These are phyloP conservation scores for Capitulum mitella DNA, from an alignment of 2,888 invertebrate genomes.

Conservation along the genomic window DNA sequence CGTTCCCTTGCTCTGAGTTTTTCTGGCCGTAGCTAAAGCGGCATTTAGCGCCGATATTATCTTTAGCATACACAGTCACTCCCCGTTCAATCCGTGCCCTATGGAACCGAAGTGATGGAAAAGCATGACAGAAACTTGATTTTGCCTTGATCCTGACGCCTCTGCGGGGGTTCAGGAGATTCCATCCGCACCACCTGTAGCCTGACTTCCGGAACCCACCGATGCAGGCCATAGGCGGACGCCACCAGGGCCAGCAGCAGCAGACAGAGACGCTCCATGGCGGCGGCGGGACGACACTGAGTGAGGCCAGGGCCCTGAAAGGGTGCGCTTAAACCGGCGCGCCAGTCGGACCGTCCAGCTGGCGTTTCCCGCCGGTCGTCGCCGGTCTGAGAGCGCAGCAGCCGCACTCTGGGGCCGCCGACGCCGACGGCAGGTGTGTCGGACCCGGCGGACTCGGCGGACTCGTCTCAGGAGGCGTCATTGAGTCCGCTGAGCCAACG, in stretches of 20 bases:
- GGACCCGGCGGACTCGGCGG: too few species aligned
- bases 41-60: not conserved
- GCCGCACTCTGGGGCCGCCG: too few species aligned
- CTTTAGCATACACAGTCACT: not conserved
- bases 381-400: too few species aligned
- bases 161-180: not conserved
- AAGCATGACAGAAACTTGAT: not conserved
- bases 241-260: slow-evolving; percentile 4
- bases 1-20: too few species aligned
- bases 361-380: too few species aligned
- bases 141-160: not conserved
- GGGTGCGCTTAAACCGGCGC: not conserved
- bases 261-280: not conserved
- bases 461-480: too few species aligned
- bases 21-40: too few species aligned
- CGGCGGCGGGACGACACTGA: not conserved
- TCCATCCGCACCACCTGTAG: not conserved
- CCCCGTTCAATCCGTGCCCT: not conserved
- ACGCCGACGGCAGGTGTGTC: too few species aligned
- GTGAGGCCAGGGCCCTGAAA: not conserved
- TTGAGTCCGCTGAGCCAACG: too few species aligned
- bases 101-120: not conserved
- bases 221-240: not conserved
- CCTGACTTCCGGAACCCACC: not conserved
- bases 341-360: too few species aligned